These are phyloP conservation scores for Liolophura sinensis DNA, from an alignment of 1,140 invertebrate species.

Conservation along the genomic window DNA sequence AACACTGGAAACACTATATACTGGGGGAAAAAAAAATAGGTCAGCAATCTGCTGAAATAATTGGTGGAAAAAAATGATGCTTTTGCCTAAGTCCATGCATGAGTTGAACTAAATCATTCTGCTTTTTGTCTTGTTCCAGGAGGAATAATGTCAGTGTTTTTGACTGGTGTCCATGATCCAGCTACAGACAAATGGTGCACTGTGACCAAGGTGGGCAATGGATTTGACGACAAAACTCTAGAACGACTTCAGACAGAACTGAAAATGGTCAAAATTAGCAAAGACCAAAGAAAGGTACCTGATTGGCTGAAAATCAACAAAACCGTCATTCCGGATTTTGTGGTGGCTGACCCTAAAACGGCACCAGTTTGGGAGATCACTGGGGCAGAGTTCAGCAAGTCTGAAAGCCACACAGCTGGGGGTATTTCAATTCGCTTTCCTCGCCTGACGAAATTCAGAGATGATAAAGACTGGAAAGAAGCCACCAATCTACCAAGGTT, in stretches of 20 bases:
- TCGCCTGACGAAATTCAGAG: slow-evolving; percentile 78
- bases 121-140: slow-evolving; percentile 59
- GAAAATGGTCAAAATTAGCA: slow-evolving; percentile 81
- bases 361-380: slow-evolving; percentile 94
- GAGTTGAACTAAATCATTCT: neutral
- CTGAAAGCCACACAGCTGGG: slow-evolving; percentile 84
- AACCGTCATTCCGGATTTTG: slow-evolving; percentile 85
- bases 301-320: slow-evolving; percentile 82
- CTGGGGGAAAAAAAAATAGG: too few relatives aligned
- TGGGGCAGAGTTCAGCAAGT: slow-evolving; percentile 87
- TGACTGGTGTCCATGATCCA: slow-evolving; percentile 87
- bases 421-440: slow-evolving; percentile 94
- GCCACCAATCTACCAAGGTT: slow-evolving; percentile 81
- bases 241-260: slow-evolving; percentile 75
- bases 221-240: slow-evolving; percentile 83
- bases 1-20: too few relatives aligned
- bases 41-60: too few relatives aligned
- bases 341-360: slow-evolving; percentile 78
- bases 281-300: slow-evolving; percentile 63
- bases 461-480: slow-evolving; percentile 82
- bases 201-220: slow-evolving; percentile 78
- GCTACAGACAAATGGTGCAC: slow-evolving; percentile 76
- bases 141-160: slow-evolving; percentile 88
- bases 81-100: too few relatives aligned
- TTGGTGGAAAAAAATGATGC: too few relatives aligned